These are phyloP conservation scores for Pao palembangensis DNA, from an alignment of 2,113 vertebrate genomes.

Conservation along the genomic window DNA sequence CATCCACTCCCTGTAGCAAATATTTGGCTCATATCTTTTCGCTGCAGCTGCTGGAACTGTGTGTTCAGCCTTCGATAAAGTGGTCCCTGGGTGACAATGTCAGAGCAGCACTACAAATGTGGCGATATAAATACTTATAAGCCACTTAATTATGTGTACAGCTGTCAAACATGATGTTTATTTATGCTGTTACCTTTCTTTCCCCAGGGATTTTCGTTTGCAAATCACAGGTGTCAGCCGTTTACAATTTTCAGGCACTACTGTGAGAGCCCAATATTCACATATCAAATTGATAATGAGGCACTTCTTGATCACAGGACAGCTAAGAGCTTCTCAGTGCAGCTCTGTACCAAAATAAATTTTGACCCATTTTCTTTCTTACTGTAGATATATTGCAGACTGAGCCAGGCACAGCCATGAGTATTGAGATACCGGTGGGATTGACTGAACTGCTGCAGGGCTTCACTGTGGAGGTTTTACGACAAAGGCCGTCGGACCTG, in stretches of 20 bases:
- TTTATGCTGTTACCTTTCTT: neutral
- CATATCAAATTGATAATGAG: constrained; percentile 15
- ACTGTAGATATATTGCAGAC: constrained; percentile 45
- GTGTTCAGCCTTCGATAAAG: constrained; percentile 47
- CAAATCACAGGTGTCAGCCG: constrained; percentile 17
- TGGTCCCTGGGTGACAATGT: constrained; percentile 34
- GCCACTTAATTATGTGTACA: neutral
- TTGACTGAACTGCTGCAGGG: constrained; percentile 96
- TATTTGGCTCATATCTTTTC: constrained; percentile 29
- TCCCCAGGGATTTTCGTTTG: neutral
- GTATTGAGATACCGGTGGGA: constrained; percentile 93
- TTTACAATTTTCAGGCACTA: constrained; percentile 1
- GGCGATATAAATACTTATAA: constrained; percentile 11
- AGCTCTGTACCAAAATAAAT: constrained; percentile 11
- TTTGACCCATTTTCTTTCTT: constrained; percentile 9
- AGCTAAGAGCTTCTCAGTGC: neutral
- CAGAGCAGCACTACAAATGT: constrained; percentile 17
- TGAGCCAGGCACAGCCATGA: constrained; percentile 78
- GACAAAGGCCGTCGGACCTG: constrained; percentile 88
- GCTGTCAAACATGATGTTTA: constrained; percentile 12
- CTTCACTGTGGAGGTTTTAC: constrained; percentile 95
- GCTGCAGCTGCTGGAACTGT: constrained; percentile 35
- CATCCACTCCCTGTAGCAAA: constrained; percentile 3
- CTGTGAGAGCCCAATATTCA: constrained; percentile 15
- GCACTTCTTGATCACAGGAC: neutral